Percentiles rank a stretch among this genome's conserved stretches.
These are phyloP conservation scores for Geotrypetes seraphini DNA, from an alignment of 2,797 vertebrate species.

Conservation along the genomic window DNA sequence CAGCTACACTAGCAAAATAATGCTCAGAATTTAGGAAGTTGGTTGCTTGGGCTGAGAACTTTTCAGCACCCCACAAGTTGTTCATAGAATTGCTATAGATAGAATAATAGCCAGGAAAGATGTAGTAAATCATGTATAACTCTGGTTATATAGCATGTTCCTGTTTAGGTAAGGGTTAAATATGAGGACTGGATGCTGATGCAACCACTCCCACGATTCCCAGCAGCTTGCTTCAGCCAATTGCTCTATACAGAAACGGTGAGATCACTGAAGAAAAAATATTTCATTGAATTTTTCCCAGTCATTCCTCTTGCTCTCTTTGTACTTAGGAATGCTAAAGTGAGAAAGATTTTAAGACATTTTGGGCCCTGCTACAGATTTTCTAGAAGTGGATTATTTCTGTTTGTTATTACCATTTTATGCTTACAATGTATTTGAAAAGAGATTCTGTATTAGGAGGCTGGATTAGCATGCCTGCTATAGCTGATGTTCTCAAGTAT, in stretches of 20 bases:
- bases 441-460: slow-evolving; percentile 60
- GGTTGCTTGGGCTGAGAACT: no score
- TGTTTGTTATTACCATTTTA: no score
- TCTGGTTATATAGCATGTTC: slow-evolving; percentile 9
- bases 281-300: slow-evolving; percentile 60
- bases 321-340: slow-evolving; percentile 43
- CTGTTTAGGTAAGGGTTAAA: slow-evolving; percentile 48
- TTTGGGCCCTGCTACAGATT: slow-evolving; percentile 14
- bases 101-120: no score
- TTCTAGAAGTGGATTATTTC: background rate
- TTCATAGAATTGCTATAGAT: no score
- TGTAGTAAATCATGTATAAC: no score
- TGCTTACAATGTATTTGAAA: slow-evolving; percentile 64
- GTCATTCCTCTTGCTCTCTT: slow-evolving; percentile 49
- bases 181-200: slow-evolving; percentile 46
- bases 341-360: slow-evolving; percentile 39
- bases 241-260: slow-evolving; percentile 71
- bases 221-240: slow-evolving; percentile 50
- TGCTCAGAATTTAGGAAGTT: no score
- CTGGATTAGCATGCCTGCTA: slow-evolving; percentile 64
- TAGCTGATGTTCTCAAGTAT: slow-evolving; percentile 77
- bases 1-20: no score
- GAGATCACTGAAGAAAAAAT: slow-evolving; percentile 57
- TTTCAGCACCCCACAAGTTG: no score
- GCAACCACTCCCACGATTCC: slow-evolving; percentile 53